Evolutionary conservation across 2,113 vertebrate species (phyloP).

Genomic region (Chamaea fasciata): DNA sequence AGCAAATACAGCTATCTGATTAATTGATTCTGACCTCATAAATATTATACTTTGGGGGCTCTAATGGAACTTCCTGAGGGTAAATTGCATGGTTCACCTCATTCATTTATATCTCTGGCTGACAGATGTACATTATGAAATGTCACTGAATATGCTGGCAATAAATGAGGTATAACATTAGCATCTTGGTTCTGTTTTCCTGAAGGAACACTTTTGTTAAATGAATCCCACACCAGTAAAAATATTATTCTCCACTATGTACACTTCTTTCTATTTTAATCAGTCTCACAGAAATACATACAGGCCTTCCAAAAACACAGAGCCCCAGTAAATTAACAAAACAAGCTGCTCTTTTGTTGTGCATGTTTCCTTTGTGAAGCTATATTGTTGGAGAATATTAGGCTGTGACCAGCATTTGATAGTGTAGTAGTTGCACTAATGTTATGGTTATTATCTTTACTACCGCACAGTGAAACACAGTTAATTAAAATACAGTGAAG

Average conservation of each 20-base stretch:
- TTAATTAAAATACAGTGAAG: conserved; percentile 61
- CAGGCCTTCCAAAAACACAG: conserved; percentile 21
- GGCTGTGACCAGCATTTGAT: conserved; percentile 29
- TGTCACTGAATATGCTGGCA: conserved; percentile 85
- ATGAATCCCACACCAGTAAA: conserved; percentile 75
- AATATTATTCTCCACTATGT: conserved; percentile 58
- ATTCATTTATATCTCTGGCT: conserved; percentile 80
- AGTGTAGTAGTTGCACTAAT: conserved; percentile 8
- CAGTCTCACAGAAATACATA: conserved; percentile 21
- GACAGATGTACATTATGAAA: conserved; percentile 87
- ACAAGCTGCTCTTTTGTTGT: conserved; percentile 31
- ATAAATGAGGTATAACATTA: conserved; percentile 83
- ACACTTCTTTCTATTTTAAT: conserved; percentile 48
- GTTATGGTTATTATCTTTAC: conserved; percentile 53
- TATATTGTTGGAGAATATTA: conserved; percentile 17
- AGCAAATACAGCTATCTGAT: conserved; percentile 82
- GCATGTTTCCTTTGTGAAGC: conserved; percentile 14
- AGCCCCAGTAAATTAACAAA: conserved; percentile 48
- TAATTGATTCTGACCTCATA: conserved; percentile 88
- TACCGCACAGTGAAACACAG: conserved; percentile 4
- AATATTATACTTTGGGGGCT: conserved; percentile 84
- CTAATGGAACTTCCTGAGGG: conserved; percentile 83
- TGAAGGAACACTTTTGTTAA: conserved; percentile 79
- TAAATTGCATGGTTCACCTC: conserved; percentile 83
- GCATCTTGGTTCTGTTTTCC: conserved; percentile 78